Base-by-base conservation (phyloP, 2,888 invertebrate genomes). In the Alloplasta piceator region DNA sequence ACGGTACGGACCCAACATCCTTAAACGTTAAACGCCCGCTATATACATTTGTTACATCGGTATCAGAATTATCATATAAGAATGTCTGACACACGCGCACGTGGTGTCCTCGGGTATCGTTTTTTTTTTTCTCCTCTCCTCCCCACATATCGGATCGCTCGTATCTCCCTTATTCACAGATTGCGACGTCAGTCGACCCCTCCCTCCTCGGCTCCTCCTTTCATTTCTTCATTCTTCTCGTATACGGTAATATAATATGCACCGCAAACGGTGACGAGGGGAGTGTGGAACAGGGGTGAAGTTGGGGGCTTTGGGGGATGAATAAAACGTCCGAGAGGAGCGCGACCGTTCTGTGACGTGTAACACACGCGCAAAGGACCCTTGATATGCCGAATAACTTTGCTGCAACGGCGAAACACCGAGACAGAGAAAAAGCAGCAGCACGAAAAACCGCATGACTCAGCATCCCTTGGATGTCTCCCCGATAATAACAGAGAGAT, bases 91-190 rank as follows among this genome's bases (percentile, higher is more conserved):
- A 36, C 43, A 43, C 16, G 16, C 41, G 50, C 67, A 26, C 55
- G 14, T 39, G 48, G 26, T 60, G 74, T 10, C 38, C 9, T 14
- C 64, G 14, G 6, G 46, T 56, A 10, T 43, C 64, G 10, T 56
- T 10, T 56, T 9, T 38, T 56, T 9, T 38, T 38, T 50, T 48
- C 16, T 50, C 12, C 14, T 60, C 60, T 14, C 36, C 67, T 48
- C 41, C 36, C 52, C 52, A 9, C 14, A 67, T 43, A 43, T 26
- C 26, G 26, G 26, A 26, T 26, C 26, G 26, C 26, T 26, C 26
- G 26, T 58, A 89, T 90, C 88, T 90, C 89, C 86, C 87, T 88
- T 88, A 89, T 90, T 90, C 90, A 87, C 90, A 89, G 90, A 90
- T 90, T 90, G 90, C 89, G 87, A 87, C 88, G 88, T 89, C 90